A percentile compares a stretch with the other conserved stretches of the same genome.
Evolutionary conservation across 30 jellyfish, hydroid and myxozoan species (phyloP).

Genomic region (Rhopilema esculentum): DNA sequence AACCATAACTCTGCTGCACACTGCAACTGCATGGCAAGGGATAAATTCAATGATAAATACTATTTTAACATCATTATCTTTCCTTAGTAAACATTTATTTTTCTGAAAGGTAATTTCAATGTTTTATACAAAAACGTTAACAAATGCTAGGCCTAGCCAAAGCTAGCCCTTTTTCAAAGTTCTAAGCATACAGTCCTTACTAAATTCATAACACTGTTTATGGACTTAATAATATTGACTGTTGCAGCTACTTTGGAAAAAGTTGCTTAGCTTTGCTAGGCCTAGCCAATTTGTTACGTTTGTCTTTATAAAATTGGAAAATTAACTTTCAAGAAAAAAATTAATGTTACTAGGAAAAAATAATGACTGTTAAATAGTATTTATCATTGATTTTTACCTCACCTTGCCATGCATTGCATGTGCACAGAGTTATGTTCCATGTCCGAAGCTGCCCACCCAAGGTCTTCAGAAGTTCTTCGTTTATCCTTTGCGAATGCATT

Average conservation of each 20-base stretch:
- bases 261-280: background rate
- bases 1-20: background rate
- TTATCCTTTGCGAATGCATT: background rate
- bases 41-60: background rate
- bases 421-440: background rate
- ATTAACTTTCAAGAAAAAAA: background rate
- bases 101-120: background rate
- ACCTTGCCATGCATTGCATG: background rate
- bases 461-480: background rate
- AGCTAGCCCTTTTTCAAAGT: background rate
- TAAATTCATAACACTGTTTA: background rate
- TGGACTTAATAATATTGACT: background rate
- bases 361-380: background rate
- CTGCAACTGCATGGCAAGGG: background rate
- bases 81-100: background rate
- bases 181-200: background rate
- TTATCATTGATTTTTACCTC: background rate
- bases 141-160: background rate
- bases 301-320: background rate
- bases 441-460: background rate
- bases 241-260: background rate
- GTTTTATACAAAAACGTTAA: background rate
- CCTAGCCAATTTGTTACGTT: background rate
- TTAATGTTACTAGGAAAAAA: background rate
- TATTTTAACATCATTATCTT: background rate